Conservation (phyloP, 2,888 invertebrate genomes). For the Dicranocentrus wangi region DNA sequence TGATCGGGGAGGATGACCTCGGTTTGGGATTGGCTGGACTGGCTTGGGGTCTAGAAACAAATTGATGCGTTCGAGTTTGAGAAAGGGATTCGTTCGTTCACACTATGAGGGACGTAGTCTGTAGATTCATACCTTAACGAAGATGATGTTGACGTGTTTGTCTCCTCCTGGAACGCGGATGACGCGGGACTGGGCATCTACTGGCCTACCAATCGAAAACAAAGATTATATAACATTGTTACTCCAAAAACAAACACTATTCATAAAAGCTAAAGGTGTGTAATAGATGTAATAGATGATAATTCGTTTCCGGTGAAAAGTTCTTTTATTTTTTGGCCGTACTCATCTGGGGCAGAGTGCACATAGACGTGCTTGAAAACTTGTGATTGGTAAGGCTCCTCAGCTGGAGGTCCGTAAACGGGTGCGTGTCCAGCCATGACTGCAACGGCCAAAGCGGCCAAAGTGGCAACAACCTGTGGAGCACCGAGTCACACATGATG, state of each 20-base stretch:
- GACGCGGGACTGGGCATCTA: conserved; percentile 31
- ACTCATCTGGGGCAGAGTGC: conserved; percentile 37
- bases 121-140: too few species aligned
- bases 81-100: too few species aligned
- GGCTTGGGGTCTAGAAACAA: conserved; percentile 48
- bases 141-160: conserved; percentile 57
- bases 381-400: conserved; percentile 29
- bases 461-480: conserved; percentile 25
- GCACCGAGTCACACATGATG: conserved; percentile 17
- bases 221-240: not conserved
- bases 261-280: not conserved
- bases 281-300: not conserved
- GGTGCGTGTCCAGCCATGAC: conserved; percentile 25
- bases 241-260: not conserved
- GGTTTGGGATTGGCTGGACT: conserved; percentile 32
- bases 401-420: conserved; percentile 24
- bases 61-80: too few species aligned
- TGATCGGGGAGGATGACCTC: conserved; percentile 54
- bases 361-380: conserved; percentile 41
- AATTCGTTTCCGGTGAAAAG: too few species aligned
- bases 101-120: conserved; percentile 25
- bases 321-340: not conserved
- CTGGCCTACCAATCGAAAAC: conserved; percentile 16
- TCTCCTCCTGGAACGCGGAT: conserved; percentile 45
- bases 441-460: conserved; percentile 31